These are phyloP conservation scores for Mesoligia furuncula DNA, from an alignment of 2,888 invertebrate species.

Conservation along the genomic window DNA sequence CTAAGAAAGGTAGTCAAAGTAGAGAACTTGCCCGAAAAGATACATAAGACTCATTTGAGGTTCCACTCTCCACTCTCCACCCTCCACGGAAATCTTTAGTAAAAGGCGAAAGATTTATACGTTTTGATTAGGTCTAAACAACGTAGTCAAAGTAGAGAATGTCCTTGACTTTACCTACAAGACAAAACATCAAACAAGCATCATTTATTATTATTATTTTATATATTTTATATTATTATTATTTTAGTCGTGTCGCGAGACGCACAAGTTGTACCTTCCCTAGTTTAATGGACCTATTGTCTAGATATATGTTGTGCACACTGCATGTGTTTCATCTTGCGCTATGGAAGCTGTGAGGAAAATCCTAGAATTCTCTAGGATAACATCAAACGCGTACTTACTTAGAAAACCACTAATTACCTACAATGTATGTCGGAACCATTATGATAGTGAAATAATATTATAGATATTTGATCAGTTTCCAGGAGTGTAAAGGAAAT, in stretches of 20 bases:
- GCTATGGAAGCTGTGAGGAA: too few relatives aligned
- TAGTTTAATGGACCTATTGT: not conserved
- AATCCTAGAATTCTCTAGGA: not conserved
- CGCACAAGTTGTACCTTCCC: not conserved
- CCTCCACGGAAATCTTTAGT: constrained; percentile 95
- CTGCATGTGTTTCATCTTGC: not conserved
- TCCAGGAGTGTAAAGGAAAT: not conserved
- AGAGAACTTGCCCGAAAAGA: too few relatives aligned
- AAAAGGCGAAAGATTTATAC: constrained; percentile 95
- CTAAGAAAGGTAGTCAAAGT: too few relatives aligned
- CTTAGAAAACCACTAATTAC: not conserved
- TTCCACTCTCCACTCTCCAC: too few relatives aligned
- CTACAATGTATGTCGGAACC: not conserved
- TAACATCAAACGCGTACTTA: not conserved
- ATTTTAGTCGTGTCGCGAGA: too few relatives aligned
- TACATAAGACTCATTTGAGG: too few relatives aligned
- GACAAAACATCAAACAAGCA: too few relatives aligned
- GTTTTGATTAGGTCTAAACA: too few relatives aligned
- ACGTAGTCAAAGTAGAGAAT: too few relatives aligned
- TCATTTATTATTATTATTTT: too few relatives aligned
- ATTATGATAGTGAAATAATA: not conserved
- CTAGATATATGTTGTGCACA: not conserved
- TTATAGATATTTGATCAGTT: not conserved
- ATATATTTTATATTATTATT: too few relatives aligned
- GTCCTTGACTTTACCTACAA: too few relatives aligned